Evolutionary conservation across 2,797 vertebrate species (phyloP), one percentile per base, ranked within the genome.

Genomic region (Pangasius djambal): DNA sequence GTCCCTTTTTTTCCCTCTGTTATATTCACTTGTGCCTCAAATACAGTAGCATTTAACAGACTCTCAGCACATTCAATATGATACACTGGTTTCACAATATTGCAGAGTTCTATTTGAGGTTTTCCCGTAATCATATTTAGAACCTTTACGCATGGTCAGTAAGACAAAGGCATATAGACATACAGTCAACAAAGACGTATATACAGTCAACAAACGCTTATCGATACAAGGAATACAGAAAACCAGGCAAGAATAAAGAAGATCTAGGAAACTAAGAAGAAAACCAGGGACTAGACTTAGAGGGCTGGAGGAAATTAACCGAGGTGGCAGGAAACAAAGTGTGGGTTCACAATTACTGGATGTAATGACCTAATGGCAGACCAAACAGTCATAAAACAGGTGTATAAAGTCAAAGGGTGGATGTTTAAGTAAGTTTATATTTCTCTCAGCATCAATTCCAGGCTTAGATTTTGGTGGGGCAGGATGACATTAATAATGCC

Each of bases 1-100:
- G 75, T 90, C 57, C 83, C 75, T 55, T 88, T 82, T 82, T 65
- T 63, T 18, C 37, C 44, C 81, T 69, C 88, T 61, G 18, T 79
- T 69, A 85, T 25, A 57, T 69, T 63, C 25, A 55, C 22, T 67
- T 65, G 28, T 89, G 85, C 87, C 79, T 90, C 81, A 75, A 31
- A 77, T 88, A 20, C 6, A 20, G 13, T 88, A 88, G 86, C 40
- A 57, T 81, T 82, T 78, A 37, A 65, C 70, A 69, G 82, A 28
- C 48, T 83, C 13, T 83, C 6, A 61, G 13, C 37, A 18, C 25
- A 44, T 48, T 83, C 25, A n/a, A 28, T 28, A 37, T 48, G 10
- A 25, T 6, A 77, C 44, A 78, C 12, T 78, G 75, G 75, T 59
- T 59, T 13, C 34, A 40, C 31, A 61, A 25, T 70, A 70, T 82